These are phyloP conservation scores for Actinemys pallida DNA, from an alignment of 2,113 vertebrate genomes.

Conservation along the genomic window DNA sequence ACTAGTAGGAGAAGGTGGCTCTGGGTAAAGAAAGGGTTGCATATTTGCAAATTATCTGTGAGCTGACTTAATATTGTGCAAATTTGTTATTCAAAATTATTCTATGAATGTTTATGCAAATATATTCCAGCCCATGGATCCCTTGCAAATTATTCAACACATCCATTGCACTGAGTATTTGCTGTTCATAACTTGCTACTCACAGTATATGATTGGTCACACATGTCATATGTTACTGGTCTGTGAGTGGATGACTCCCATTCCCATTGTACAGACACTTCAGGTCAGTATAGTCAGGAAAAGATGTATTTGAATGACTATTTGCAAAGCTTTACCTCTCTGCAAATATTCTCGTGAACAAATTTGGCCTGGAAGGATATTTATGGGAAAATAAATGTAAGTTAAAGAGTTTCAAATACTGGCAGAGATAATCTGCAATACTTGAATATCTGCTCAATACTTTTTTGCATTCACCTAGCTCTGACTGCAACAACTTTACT, in stretches of 20 bases:
- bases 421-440: neutral
- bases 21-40: neutral
- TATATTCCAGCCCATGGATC: neutral
- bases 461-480: neutral
- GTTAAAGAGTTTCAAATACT: neutral
- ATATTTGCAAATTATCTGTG: neutral
- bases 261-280: neutral
- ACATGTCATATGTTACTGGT: neutral
- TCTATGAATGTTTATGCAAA: conserved; percentile 53
- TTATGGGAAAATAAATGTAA: neutral
- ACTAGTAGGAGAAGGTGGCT: neutral
- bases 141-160: neutral
- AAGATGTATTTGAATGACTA: neutral
- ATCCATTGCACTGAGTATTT: neutral
- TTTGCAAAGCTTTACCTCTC: neutral
- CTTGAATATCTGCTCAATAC: neutral
- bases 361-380: neutral
- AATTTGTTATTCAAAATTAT: conserved; percentile 36
- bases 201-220: neutral
- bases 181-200: neutral
- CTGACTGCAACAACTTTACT: neutral
- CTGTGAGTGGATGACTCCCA: neutral
- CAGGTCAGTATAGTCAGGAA: neutral
- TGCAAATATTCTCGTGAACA: neutral
- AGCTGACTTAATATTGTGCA: neutral